These are phyloP conservation scores for Actinia equina DNA, from an alignment of 64 coral and sea anemone species.

Conservation along the genomic window DNA sequence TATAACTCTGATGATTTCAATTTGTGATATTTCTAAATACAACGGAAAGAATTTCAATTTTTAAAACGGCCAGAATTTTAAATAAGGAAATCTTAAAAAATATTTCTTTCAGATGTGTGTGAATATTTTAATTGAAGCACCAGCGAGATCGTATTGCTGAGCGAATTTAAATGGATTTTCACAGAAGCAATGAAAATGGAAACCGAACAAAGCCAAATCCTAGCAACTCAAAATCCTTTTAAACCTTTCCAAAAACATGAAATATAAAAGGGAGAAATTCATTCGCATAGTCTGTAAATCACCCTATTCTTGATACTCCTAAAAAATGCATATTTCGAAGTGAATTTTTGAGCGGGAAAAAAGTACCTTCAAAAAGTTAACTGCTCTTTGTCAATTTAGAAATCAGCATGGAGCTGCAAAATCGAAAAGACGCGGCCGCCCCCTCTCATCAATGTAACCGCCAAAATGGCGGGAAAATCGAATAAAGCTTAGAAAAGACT, in stretches of 20 bases:
- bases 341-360: not conserved
- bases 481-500: not conserved
- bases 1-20: not conserved
- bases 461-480: slow-evolving; percentile 5
- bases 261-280: not conserved
- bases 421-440: not conserved
- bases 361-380: not conserved
- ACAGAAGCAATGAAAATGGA: not conserved
- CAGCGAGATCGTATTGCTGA: too few species aligned
- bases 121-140: too few species aligned
- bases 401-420: not conserved
- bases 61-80: not conserved
- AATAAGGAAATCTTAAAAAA: too few species aligned
- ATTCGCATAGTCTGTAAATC: not conserved
- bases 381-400: slow-evolving; percentile 16
- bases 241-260: not conserved
- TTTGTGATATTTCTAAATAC: not conserved
- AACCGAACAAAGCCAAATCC: not conserved
- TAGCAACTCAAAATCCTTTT: slow-evolving; percentile 1
- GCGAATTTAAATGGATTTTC: too few species aligned
- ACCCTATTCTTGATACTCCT: not conserved
- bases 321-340: not conserved
- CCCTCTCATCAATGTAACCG: not conserved
- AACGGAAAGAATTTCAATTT: not conserved
- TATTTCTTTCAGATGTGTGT: too few species aligned